phyloP scores from a whole-genome alignment of 1,140 invertebrate genomes.

The Drosophila sproati region DNA sequence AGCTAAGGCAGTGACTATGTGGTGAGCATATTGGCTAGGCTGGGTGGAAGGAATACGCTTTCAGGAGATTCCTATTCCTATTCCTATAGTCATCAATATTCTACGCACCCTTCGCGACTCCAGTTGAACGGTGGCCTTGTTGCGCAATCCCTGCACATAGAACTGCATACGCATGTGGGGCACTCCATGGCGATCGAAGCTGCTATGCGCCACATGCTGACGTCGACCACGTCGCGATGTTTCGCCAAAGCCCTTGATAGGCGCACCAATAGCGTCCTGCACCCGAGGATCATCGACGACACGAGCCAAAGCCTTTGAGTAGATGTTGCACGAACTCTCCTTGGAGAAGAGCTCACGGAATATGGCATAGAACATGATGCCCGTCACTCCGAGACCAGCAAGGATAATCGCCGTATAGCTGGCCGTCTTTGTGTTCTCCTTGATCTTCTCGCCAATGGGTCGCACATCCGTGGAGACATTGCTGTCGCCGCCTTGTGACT shows the following conservation, averaged over 20 bases:
- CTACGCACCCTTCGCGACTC: conserved; percentile 92
- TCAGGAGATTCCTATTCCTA: too few species aligned
- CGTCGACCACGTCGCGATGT: conserved; percentile 91
- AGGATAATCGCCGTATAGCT: conserved; percentile 93
- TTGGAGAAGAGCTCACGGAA: conserved; percentile 94
- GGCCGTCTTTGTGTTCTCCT: conserved; percentile 93
- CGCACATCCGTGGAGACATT: conserved; percentile 87
- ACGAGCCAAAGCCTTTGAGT: conserved; percentile 90
- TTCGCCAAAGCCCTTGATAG: conserved; percentile 95
- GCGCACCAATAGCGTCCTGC: conserved; percentile 91
- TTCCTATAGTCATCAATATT: neutral
- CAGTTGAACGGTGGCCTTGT: conserved; percentile 92
- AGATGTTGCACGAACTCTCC: conserved; percentile 93
- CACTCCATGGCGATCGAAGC: conserved; percentile 90
- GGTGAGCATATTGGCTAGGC: too few species aligned
- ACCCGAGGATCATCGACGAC: conserved; percentile 89
- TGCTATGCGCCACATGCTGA: conserved; percentile 89
- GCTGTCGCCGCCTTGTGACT: conserved; percentile 40
- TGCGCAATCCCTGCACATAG: conserved; percentile 92
- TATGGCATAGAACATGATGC: conserved; percentile 92
- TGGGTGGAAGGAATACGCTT: too few species aligned
- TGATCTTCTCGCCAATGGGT: conserved; percentile 90
- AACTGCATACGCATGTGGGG: conserved; percentile 95
- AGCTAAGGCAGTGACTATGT: too few species aligned
- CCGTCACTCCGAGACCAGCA: conserved; percentile 90